Base-by-base conservation (phyloP, 2,113 vertebrate species). In the Donacobius atricapilla region DNA sequence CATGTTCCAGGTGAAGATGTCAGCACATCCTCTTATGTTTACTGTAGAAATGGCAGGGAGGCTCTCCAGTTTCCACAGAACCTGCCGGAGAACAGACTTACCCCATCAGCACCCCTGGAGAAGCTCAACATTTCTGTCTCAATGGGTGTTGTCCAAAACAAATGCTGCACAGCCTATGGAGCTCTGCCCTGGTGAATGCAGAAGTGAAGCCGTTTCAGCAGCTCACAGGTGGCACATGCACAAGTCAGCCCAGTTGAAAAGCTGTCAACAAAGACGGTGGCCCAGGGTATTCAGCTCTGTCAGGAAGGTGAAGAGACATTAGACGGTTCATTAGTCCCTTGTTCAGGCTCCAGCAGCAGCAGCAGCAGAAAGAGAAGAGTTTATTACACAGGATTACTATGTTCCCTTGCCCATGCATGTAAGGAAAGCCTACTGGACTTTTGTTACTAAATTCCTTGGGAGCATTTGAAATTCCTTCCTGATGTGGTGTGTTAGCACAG, bases 401-500 rank as follows among this genome's bases (percentile, higher is more conserved):
- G 63, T 73, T 91, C 87, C 84, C 93, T 77, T 6, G 5, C 66
- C 75, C 85, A 80, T 88, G 87, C 78, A 73, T 70, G 91, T 45
- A 90, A 79, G 66, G 66, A 94, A 97, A 96, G 71, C 51, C 90
- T 95, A 42, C 42, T 51, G 66, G 71, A 80, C 84, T 87, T 91
- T 65, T 76, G 89, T 91, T 93, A 56, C 75, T 75, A 23, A 96
- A 96, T 96, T 96, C 90, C 68, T 81, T 51, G 51, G 71, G 71
- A 94, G 93, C 79, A 90, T 94, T 96, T 95, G 66, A 88, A 90
- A 96, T 96, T 96, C 95, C 94, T 96, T 96, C 70, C 93, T 70
- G 93, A 90, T 94, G 94, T 66, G 82, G 78, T 96, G 93, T 91
- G 71, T 86, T 91, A 96, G 78, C 76, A 66, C 61, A 96, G 84